phyloP scores from a whole-genome alignment of 2,888 invertebrate species.

The Anoncus sp. region DNA sequence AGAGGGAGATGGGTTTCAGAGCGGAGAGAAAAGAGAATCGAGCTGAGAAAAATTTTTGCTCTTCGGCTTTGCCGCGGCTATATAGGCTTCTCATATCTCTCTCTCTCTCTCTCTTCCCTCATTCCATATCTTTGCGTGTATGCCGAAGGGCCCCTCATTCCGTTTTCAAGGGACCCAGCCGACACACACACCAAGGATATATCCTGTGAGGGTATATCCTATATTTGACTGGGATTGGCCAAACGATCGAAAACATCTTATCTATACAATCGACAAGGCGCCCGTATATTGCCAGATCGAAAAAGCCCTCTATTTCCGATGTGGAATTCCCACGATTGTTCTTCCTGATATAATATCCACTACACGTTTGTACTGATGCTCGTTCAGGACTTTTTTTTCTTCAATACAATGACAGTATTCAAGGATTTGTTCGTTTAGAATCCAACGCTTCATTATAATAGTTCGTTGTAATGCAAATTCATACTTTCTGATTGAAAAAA shows the following conservation, averaged over 20 bases:
- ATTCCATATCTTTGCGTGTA: conserved; percentile 18
- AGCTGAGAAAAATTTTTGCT: conserved; percentile 40
- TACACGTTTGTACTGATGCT: too few species aligned
- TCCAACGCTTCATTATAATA: too few species aligned
- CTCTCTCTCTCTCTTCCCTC: conserved; percentile 10
- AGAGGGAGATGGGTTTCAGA: conserved; percentile 10
- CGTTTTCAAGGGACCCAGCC: conserved; percentile 46
- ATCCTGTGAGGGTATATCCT: not conserved
- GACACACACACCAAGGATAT: conserved; percentile 1
- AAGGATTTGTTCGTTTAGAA: too few species aligned
- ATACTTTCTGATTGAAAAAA: too few species aligned
- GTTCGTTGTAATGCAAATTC: too few species aligned
- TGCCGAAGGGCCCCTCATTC: conserved; percentile 51
- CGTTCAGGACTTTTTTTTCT: too few species aligned
- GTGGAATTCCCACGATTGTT: conserved; percentile 48
- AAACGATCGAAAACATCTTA: conserved; percentile 48
- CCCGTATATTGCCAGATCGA: conserved; percentile 33
- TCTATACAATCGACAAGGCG: conserved; percentile 29
- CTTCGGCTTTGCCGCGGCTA: conserved; percentile 44
- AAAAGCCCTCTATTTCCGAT: not conserved
- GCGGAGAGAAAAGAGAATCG: not conserved
- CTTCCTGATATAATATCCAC: conserved; percentile 28
- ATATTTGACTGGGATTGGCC: conserved; percentile 30
- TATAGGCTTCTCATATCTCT: conserved; percentile 13
- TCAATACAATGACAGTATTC: too few species aligned